A percentile compares a stretch with the other conserved stretches of the same genome.
phyloP scores from a whole-genome alignment of 2,888 invertebrate genomes.

The Hypomecis atomaria region DNA sequence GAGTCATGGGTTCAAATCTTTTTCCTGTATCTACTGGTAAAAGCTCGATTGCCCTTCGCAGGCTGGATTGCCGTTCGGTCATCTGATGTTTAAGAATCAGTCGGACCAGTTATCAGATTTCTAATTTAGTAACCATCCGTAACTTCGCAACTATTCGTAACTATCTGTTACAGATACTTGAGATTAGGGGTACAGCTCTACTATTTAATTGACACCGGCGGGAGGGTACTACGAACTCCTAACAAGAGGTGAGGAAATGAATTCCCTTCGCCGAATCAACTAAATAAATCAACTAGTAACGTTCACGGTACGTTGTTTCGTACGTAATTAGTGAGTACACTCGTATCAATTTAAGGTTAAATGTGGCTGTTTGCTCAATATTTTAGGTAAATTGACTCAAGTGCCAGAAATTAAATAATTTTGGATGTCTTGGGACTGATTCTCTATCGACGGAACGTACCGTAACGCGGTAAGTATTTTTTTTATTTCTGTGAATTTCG shows the following conservation, averaged over 20 bases:
- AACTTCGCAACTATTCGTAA: constrained; percentile 3
- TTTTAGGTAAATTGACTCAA: not conserved
- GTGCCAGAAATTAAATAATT: no score
- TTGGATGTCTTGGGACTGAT: no score
- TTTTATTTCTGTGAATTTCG: no score
- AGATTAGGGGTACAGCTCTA: constrained; percentile 21
- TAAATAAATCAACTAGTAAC: constrained; percentile 40
- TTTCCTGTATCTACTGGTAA: no score
- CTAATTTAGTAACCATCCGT: not conserved
- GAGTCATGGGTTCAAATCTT: no score
- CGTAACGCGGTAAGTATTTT: no score
- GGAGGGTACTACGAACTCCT: constrained; percentile 36
- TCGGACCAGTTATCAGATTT: not conserved
- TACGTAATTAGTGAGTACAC: constrained; percentile 34
- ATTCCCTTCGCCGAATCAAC: constrained; percentile 27
- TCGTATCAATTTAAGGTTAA: constrained; percentile 22
- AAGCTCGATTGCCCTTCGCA: no score
- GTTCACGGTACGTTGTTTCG: constrained; percentile 16
- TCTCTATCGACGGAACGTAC: no score
- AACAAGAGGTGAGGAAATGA: constrained; percentile 44
- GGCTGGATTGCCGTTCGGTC: no score
- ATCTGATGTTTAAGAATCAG: not conserved
- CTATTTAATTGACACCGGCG: constrained; percentile 39
- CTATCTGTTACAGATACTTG: constrained; percentile 6
- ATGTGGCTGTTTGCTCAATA: constrained; percentile 6